These are phyloP conservation scores for Phacellophora camtschatica DNA, from an alignment of 30 jellyfish, hydroid and myxozoan genomes.

Conservation along the genomic window DNA sequence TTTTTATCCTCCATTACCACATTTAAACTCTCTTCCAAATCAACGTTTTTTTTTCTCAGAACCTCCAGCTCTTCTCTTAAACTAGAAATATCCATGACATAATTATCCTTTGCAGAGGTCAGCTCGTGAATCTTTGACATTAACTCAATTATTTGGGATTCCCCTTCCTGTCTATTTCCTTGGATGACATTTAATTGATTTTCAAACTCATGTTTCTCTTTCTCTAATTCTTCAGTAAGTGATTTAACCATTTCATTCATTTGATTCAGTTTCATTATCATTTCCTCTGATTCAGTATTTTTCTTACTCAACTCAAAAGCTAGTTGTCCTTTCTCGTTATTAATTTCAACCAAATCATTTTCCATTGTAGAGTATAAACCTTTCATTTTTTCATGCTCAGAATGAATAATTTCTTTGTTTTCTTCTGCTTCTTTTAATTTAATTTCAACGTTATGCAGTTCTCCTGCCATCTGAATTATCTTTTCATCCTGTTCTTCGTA, in stretches of 20 bases:
- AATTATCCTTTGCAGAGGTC: background rate
- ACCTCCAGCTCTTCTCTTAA: background rate
- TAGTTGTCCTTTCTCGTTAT: background rate
- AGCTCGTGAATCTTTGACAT: background rate
- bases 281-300: background rate
- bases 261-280: background rate
- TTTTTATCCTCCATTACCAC: background rate
- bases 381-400: background rate
- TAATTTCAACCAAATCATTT: background rate
- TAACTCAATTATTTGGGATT: background rate
- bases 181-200: background rate
- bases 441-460: background rate
- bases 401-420: background rate
- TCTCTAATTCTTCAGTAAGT: background rate
- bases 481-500: background rate
- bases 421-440: background rate
- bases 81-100: background rate
- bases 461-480: background rate
- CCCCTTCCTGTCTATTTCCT: background rate
- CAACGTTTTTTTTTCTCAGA: background rate
- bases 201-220: background rate
- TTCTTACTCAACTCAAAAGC: background rate
- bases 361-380: background rate
- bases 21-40: background rate
- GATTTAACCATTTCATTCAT: background rate